Percentiles rank a stretch among this genome's conserved stretches.
phyloP scores from a whole-genome alignment of 1,140 invertebrate species.

The Caenorhabditis latens region DNA sequence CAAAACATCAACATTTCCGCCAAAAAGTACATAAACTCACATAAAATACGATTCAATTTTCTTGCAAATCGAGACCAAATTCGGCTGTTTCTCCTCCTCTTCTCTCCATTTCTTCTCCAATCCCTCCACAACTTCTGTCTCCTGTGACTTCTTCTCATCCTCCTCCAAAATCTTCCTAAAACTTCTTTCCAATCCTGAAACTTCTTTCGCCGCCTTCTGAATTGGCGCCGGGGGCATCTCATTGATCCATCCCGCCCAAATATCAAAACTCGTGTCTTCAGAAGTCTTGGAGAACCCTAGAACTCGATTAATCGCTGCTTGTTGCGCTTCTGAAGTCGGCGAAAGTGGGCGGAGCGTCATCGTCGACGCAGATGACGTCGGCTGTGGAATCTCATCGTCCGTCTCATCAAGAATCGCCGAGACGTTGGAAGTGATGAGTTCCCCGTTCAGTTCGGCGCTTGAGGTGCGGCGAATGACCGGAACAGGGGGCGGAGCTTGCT shows the following conservation, averaged over 20 bases:
- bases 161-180: not conserved
- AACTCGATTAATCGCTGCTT: not conserved
- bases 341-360: not conserved
- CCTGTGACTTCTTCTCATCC: not conserved
- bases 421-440: not conserved
- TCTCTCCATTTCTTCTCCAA: not conserved
- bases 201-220: not conserved
- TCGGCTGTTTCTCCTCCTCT: not conserved
- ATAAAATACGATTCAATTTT: not conserved
- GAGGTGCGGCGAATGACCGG: not conserved
- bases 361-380: not conserved
- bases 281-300: not conserved
- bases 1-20: too few relatives aligned
- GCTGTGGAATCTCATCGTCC: not conserved
- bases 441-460: not conserved
- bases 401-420: constrained; percentile 7
- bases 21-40: not conserved
- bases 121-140: not conserved
- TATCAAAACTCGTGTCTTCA: not conserved
- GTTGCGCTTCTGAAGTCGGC: not conserved
- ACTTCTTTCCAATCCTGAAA: too few relatives aligned
- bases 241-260: not conserved
- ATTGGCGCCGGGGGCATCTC: not conserved
- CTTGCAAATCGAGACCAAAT: not conserved
- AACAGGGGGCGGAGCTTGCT: too few relatives aligned